Evolutionary conservation across 1,140 invertebrate species (phyloP), one percentile per base, ranked within the genome.

Genomic region (Caenorhabditis tropicalis): DNA sequence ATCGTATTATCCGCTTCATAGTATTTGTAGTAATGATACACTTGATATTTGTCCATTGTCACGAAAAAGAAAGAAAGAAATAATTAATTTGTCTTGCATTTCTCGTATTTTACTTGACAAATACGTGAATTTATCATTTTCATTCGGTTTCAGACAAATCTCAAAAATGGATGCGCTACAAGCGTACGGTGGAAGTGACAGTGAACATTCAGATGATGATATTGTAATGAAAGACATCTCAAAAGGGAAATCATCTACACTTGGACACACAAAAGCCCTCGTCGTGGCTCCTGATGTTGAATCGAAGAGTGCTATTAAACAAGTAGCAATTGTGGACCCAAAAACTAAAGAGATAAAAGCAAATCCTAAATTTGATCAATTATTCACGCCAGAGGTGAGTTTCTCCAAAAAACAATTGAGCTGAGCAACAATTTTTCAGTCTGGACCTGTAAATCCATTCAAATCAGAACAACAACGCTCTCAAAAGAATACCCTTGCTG

Each of bases 281-380:
- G 65, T 74, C 0, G 43, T 24, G 19, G 65, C 65, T 21, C 65
- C 65, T 24, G 65, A 74, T 15, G 65, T 74, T 39, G 19, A 46
- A n/a, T 43, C 65, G 4, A 74, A 74, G 24, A 74, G 36, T 74
- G 65, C n/a, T 1, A 39, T 74, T 31, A n/a, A 24, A 24, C 29
- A 74, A 74, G 88, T 88, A 15, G 89, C 88, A 0, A 51, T 91
- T 10, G 36, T 96, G 82, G 94, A 95, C 92, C 94, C 94, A 1
- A 94, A 93, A 29, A 93, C 94, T 3, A 94, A 95, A 90, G 96
- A 97, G 92, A 91, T 99, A 6, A 93, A 92, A 85, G 94, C 95
- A 89, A 99, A 99, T 93, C 95, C 96, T n/a, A 96, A 95, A 90
- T 98, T 94, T 93, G 96, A 99, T 82, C 96, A 98, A 92, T 92